phyloP scores from a whole-genome alignment of 2,888 invertebrate species.

The Laspeyria flexula region DNA sequence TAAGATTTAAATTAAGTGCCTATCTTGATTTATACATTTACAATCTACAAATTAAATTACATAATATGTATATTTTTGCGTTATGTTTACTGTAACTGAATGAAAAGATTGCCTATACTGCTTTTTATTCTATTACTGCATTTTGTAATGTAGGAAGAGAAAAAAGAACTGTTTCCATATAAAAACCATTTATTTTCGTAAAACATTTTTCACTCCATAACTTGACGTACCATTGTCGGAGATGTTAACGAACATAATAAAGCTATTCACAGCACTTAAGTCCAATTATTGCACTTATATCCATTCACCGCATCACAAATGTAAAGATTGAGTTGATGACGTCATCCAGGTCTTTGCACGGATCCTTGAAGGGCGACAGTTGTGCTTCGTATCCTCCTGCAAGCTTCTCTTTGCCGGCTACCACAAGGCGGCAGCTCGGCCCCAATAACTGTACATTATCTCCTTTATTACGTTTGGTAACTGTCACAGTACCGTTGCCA shows the following conservation, averaged over 20 bases:
- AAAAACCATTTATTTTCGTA: not conserved
- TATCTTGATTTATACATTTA: too few species aligned
- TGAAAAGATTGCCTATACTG: too few species aligned
- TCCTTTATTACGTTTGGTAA: slow-evolving; percentile 67
- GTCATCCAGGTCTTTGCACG: slow-evolving; percentile 75
- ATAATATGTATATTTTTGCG: too few species aligned
- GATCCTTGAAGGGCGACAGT: slow-evolving; percentile 70
- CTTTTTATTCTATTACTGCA: too few species aligned
- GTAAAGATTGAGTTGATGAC: slow-evolving; percentile 80
- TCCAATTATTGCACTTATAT: slow-evolving; percentile 34
- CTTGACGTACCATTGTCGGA: slow-evolving; percentile 1
- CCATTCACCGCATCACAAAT: slow-evolving; percentile 78
- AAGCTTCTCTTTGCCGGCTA: slow-evolving; percentile 71
- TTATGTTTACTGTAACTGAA: too few species aligned
- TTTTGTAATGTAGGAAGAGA: too few species aligned
- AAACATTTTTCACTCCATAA: slow-evolving; percentile 4
- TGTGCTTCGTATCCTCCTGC: slow-evolving; percentile 70
- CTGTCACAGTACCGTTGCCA: slow-evolving; percentile 66
- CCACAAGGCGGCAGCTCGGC: slow-evolving; percentile 66
- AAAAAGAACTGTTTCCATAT: too few species aligned
- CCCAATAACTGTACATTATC: slow-evolving; percentile 74
- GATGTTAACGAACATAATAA: slow-evolving; percentile 29
- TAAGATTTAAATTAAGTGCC: too few species aligned
- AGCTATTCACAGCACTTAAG: slow-evolving; percentile 48
- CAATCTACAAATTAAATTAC: too few species aligned